Percentiles rank a stretch among this genome's conserved stretches.
phyloP scores from a whole-genome alignment of 2,888 invertebrate species.

The Chrysina gloriosa region DNA sequence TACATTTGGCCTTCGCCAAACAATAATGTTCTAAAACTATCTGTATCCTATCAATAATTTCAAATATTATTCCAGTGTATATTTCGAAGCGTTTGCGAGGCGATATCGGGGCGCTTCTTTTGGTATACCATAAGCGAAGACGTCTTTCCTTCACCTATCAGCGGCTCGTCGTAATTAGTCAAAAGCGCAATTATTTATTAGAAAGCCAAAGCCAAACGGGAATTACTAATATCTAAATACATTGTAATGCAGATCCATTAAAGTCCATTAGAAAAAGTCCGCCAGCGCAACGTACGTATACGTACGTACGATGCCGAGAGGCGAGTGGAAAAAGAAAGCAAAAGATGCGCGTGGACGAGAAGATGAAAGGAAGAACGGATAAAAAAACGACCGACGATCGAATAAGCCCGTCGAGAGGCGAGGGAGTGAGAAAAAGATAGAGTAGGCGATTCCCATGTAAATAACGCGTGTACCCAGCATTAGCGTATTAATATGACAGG shows the following conservation, averaged over 20 bases:
- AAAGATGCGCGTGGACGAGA: background rate
- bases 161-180: constrained; percentile 25
- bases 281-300: background rate
- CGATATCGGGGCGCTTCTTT: too few species aligned
- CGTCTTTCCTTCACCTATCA: too few species aligned
- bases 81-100: too few species aligned
- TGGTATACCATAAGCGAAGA: too few species aligned
- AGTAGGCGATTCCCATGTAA: constrained; percentile 26
- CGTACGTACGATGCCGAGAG: background rate
- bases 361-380: constrained; percentile 6
- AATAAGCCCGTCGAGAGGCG: background rate
- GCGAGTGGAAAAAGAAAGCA: background rate
- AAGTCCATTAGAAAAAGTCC: constrained; percentile 42
- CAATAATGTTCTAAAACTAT: too few species aligned
- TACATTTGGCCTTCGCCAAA: too few species aligned
- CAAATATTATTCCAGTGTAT: too few species aligned
- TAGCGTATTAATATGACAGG: constrained; percentile 38
- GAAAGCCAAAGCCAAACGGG: constrained; percentile 27
- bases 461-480: constrained; percentile 21
- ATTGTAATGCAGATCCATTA: constrained; percentile 44
- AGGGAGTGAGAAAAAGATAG: constrained; percentile 13
- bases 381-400: constrained; percentile 3
- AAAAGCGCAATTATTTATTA: constrained; percentile 36
- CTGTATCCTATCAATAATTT: too few species aligned
- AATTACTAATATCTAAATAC: constrained; percentile 37